Conservation (phyloP, 1,140 invertebrate genomes). For the Dinoponera quadriceps region DNA sequence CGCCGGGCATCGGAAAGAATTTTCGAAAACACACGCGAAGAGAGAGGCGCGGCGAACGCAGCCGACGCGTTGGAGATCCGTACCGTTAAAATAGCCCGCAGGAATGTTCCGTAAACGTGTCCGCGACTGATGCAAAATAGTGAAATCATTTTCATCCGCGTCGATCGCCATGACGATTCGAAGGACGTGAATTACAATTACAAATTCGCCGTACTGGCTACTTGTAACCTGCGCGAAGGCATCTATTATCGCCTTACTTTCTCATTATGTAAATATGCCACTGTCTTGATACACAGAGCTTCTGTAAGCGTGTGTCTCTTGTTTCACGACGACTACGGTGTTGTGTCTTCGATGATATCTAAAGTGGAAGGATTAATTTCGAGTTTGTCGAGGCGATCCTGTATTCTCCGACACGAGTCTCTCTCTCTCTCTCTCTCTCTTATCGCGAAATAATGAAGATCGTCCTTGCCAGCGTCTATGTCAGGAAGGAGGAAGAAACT, state of each 20-base stretch:
- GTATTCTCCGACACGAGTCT: background rate
- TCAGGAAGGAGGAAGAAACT: conserved; percentile 27
- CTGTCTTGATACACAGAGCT: background rate
- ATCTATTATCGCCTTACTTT: conserved; percentile 61
- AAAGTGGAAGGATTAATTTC: conserved; percentile 15
- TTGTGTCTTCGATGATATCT: background rate
- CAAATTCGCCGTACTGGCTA: conserved; percentile 57
- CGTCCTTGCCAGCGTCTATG: conserved; percentile 12
- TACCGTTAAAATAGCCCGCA: conserved; percentile 41
- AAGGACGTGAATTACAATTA: conserved; percentile 69
- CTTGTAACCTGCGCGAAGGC: background rate
- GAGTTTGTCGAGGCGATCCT: conserved; percentile 25
- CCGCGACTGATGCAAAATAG: conserved; percentile 49
- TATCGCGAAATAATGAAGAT: conserved; percentile 1
- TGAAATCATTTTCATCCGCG: conserved; percentile 54
- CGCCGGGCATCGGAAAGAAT: background rate
- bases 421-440: too few species aligned
- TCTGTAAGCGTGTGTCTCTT: conserved; percentile 3
- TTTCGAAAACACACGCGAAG: conserved; percentile 22
- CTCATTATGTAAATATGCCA: conserved; percentile 63
- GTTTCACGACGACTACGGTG: conserved; percentile 1
- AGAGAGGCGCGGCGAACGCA: background rate
- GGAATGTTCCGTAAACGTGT: conserved; percentile 40
- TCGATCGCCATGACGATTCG: conserved; percentile 53
- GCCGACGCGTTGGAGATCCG: conserved; percentile 1